Base-by-base conservation (phyloP, 30 jellyfish, hydroid and myxozoan species). In the Aurelia coerulea region DNA sequence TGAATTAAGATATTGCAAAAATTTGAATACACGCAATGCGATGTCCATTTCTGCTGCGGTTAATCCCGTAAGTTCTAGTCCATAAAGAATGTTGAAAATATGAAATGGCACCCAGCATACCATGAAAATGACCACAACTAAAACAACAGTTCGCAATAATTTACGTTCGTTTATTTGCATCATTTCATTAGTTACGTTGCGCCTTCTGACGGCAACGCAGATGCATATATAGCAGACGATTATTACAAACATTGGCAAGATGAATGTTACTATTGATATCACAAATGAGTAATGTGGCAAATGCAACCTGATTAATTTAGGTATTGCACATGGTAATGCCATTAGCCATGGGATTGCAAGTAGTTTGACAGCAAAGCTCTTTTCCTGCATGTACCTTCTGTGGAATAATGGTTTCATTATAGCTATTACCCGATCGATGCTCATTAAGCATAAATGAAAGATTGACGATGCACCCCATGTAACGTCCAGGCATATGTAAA, bases 1-100 rank as follows among this genome's bases (percentile, higher is more conserved):
- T 2, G 86, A 75, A 75, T 75, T 75, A 23, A 54, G 60, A 71
- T 75, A 58, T 10, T 75, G 86, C 29, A 75, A 4, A 14, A 31
- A 75, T 8, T 11, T 10, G 35, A 31, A 14, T 9, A 46, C 56
- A 46, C 56, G 56, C 3, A 54, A 11, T 5, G 35, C 70, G 12
- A 6, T 17, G 11, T n/a, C n/a, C 12, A 23, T n/a, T 23, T 17
- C 31, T 17, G 32, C 35, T 17, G 11, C 1, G 37, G 11, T n/a
- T 60, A n/a, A 17, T 1, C 33, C 70, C 31, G 14, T 0, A 10
- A 10, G 14, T 3, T 60, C 4, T 8, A 60, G 13, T 2, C 35
- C 15, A 60, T 60, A 10, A 14, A 17, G 15, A 60, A 60, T 23
- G 15, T n/a, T 17, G 10, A 60, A 4, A 4, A n/a, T 10, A n/a